These are phyloP conservation scores for Radopholus similis DNA, from an alignment of 1,140 invertebrate species.

Conservation along the genomic window DNA sequence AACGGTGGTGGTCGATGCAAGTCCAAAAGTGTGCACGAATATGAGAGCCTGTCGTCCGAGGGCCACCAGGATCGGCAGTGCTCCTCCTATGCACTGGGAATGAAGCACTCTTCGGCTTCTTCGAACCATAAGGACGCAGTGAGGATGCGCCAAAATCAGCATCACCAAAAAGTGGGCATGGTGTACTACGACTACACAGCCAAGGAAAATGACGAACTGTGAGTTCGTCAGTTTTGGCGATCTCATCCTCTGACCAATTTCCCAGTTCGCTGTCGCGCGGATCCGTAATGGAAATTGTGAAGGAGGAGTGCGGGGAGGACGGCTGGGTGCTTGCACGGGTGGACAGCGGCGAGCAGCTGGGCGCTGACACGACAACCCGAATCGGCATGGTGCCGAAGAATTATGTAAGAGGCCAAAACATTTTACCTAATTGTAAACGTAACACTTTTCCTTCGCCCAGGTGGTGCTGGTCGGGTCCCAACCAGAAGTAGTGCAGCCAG, in stretches of 20 bases:
- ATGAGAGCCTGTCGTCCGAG: too few relatives aligned
- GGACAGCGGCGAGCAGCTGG: constrained; percentile 11
- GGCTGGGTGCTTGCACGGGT: constrained; percentile 25
- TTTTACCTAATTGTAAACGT: neutral
- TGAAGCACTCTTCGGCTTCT: neutral
- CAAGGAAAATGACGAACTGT: constrained; percentile 19
- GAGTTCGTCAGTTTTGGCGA: neutral
- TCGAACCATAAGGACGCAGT: neutral
- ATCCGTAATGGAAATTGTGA: constrained; percentile 26
- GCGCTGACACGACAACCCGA: neutral
- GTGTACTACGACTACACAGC: constrained; percentile 17
- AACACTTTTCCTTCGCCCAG: neutral
- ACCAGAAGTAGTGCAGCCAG: constrained; percentile 4
- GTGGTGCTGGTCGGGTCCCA: constrained; percentile 14
- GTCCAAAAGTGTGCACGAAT: too few relatives aligned
- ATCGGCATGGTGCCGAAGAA: constrained; percentile 22
- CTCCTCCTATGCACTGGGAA: neutral
- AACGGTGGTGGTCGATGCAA: too few relatives aligned
- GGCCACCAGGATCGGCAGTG: too few relatives aligned
- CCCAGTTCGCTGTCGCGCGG: constrained; percentile 5
- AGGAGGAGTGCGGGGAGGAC: constrained; percentile 24
- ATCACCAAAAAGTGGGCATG: constrained; percentile 19
- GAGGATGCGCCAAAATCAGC: neutral
- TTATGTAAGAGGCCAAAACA: constrained; percentile 1
- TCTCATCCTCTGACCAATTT: neutral